These are phyloP conservation scores for Diaperis boleti DNA, from an alignment of 2,888 invertebrate species.

Conservation along the genomic window DNA sequence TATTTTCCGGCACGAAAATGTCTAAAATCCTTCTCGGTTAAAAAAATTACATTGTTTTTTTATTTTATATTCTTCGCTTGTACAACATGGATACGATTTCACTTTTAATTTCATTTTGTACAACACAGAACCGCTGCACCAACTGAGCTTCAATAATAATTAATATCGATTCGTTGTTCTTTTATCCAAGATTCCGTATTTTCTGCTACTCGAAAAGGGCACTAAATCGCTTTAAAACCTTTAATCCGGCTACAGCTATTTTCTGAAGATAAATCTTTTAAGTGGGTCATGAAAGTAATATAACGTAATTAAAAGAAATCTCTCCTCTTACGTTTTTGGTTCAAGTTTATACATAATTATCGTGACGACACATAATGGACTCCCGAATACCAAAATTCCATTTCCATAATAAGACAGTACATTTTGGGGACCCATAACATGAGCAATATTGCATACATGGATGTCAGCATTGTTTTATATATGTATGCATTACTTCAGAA, in stretches of 20 bases:
- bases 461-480: no score
- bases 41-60: constrained; percentile 12
- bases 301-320: constrained; percentile 36
- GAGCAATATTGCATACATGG: no score
- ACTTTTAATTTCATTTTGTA: constrained; percentile 35
- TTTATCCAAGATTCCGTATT: constrained; percentile 8
- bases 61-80: constrained; percentile 29
- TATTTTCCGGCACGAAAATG: constrained; percentile 32
- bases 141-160: constrained; percentile 6
- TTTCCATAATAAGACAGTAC: neutral
- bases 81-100: constrained; percentile 26
- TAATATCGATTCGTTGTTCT: constrained; percentile 14
- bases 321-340: constrained; percentile 33
- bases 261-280: constrained; percentile 31
- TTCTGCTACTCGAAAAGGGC: constrained; percentile 14
- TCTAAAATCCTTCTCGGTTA: constrained; percentile 7
- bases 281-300: constrained; percentile 29
- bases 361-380: constrained; percentile 18
- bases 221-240: constrained; percentile 34
- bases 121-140: no score
- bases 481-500: no score
- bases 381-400: constrained; percentile 8
- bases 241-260: constrained; percentile 31
- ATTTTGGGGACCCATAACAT: neutral
- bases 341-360: constrained; percentile 37